Percentiles rank a stretch among this genome's conserved stretches.
Evolutionary conservation across 2,113 vertebrate genomes (phyloP).

Genomic region (Diphyllodes magnificus): DNA sequence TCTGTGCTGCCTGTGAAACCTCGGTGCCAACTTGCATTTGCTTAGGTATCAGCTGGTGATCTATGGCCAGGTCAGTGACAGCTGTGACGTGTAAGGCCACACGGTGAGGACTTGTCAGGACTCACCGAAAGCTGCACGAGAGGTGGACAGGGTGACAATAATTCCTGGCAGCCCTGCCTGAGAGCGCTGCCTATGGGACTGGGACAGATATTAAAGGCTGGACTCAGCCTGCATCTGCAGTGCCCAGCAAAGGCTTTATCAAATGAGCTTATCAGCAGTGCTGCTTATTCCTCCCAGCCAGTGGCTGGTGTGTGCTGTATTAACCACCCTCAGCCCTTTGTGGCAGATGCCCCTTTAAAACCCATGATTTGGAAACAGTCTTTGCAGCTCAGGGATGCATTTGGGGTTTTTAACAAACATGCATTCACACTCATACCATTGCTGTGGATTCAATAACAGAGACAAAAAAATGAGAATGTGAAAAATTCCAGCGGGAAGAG

Average conservation of each 20-base stretch:
- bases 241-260: slow-evolving; percentile 17
- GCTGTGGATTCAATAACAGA: neutral
- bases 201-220: neutral
- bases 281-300: neutral
- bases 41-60: neutral
- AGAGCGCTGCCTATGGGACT: neutral
- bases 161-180: neutral
- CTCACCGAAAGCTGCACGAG: neutral
- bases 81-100: neutral
- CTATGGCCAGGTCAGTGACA: neutral
- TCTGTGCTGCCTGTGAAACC: neutral
- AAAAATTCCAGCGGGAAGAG: neutral
- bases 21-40: neutral
- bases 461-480: neutral
- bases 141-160: neutral
- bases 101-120: fast-evolving
- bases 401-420: neutral
- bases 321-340: neutral
- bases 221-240: neutral
- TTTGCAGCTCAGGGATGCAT: neutral
- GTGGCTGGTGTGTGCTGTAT: neutral
- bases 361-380: neutral
- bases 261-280: slow-evolving; percentile 1
- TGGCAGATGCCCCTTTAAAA: neutral
- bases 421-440: fast-evolving